phyloP scores from a whole-genome alignment of 2,797 vertebrate species.

The Acridotheres tristis region DNA sequence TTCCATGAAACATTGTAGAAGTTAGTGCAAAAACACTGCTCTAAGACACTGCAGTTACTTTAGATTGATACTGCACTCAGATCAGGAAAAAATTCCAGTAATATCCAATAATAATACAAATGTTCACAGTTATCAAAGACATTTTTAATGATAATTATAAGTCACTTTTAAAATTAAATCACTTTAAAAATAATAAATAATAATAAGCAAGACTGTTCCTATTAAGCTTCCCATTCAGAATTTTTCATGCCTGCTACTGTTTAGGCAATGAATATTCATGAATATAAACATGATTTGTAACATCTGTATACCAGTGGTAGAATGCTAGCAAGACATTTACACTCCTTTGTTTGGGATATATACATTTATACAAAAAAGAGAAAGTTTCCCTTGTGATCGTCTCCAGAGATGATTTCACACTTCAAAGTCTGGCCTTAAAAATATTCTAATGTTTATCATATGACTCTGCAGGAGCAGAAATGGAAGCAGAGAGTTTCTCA shows the following conservation, averaged over 20 bases:
- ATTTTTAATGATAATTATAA: background rate
- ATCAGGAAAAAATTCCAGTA: background rate
- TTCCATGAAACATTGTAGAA: background rate
- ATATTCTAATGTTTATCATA: slow-evolving; percentile 25
- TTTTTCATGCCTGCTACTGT: slow-evolving; percentile 46
- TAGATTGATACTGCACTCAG: background rate
- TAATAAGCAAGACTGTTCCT: background rate
- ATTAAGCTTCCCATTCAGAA: background rate
- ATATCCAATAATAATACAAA: background rate
- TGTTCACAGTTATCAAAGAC: background rate
- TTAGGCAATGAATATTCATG: slow-evolving; percentile 60
- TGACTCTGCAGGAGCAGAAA: slow-evolving; percentile 29
- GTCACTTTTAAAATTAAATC: background rate
- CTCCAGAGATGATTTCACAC: slow-evolving; percentile 32
- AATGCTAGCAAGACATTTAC: slow-evolving; percentile 34
- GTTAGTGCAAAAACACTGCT: background rate
- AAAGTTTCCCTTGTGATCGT: slow-evolving; percentile 31
- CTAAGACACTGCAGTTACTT: background rate
- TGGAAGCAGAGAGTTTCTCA: slow-evolving; percentile 2
- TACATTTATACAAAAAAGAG: background rate
- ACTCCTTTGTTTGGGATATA: slow-evolving; percentile 29
- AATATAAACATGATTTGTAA: slow-evolving; percentile 46
- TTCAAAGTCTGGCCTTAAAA: slow-evolving; percentile 14
- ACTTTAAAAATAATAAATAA: background rate
- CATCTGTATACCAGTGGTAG: slow-evolving; percentile 25